Conservation (phyloP, 2,888 invertebrate genomes). For the Meloe dianella region DNA sequence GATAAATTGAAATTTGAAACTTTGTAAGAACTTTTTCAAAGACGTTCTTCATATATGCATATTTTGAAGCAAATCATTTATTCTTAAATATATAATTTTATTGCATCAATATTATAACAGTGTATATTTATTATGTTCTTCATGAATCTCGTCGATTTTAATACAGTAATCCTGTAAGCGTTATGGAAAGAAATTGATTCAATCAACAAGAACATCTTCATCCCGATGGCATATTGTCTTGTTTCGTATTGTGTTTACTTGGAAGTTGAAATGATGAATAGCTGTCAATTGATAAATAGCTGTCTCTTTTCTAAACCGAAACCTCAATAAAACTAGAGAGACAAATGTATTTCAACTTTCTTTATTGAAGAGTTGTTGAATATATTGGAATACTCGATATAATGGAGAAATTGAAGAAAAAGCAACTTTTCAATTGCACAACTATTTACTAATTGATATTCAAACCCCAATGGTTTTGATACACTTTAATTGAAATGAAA, state of each 20-base stretch:
- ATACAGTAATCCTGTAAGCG: no score
- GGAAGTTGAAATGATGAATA: background rate
- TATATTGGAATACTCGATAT: background rate
- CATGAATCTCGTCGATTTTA: no score
- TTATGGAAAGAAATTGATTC: no score
- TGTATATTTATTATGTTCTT: no score
- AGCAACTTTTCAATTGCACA: background rate
- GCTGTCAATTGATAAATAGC: background rate
- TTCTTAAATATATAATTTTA: no score
- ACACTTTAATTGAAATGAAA: no score
- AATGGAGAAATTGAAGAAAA: background rate
- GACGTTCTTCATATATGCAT: background rate
- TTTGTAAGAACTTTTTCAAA: background rate
- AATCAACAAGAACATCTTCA: no score
- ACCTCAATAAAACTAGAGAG: background rate
- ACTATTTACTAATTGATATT: no score
- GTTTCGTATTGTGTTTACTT: background rate
- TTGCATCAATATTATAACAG: no score
- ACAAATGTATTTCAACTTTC: background rate
- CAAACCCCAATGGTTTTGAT: background rate
- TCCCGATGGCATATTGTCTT: background rate
- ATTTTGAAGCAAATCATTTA: background rate
- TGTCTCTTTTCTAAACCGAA: background rate
- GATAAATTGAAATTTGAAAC: background rate
- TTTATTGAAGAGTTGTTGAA: background rate